Percentiles rank a stretch among this genome's conserved stretches.
phyloP scores from a whole-genome alignment of 2,797 vertebrate species.

The Periparus ater region DNA sequence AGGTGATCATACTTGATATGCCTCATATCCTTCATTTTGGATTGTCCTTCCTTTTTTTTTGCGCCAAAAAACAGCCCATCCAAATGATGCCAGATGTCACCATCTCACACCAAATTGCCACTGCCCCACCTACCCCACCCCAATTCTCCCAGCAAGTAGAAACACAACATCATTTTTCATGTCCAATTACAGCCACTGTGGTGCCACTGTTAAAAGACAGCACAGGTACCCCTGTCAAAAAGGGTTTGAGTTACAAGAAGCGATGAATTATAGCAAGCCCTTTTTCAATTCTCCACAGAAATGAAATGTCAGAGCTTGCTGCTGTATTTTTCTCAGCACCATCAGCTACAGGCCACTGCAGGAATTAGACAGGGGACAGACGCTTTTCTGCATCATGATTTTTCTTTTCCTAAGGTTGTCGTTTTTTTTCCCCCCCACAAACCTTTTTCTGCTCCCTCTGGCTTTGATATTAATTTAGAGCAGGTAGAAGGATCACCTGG shows the following conservation, averaged over 20 bases:
- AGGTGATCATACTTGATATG: background rate
- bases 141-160: background rate
- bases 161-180: slow-evolving; percentile 65
- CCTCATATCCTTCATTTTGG: background rate
- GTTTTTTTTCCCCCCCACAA: background rate
- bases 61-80: background rate
- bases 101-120: background rate
- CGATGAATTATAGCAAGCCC: slow-evolving; percentile 62
- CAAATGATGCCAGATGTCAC: background rate
- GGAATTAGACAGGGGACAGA: slow-evolving; percentile 67
- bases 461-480: slow-evolving; percentile 68
- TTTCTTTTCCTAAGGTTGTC: slow-evolving; percentile 36
- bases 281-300: slow-evolving; percentile 75
- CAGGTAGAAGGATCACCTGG: slow-evolving; percentile 42
- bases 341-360: slow-evolving; percentile 58
- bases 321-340: slow-evolving; percentile 67
- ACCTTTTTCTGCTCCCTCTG: slow-evolving; percentile 28
- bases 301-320: slow-evolving; percentile 70
- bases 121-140: background rate
- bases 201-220: slow-evolving; percentile 68
- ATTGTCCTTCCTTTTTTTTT: background rate
- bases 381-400: slow-evolving; percentile 42
- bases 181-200: slow-evolving; percentile 55
- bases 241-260: slow-evolving; percentile 64
- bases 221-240: slow-evolving; percentile 62